phyloP scores from a whole-genome alignment of 2,797 vertebrate genomes.

The Phalanger gymnotis region DNA sequence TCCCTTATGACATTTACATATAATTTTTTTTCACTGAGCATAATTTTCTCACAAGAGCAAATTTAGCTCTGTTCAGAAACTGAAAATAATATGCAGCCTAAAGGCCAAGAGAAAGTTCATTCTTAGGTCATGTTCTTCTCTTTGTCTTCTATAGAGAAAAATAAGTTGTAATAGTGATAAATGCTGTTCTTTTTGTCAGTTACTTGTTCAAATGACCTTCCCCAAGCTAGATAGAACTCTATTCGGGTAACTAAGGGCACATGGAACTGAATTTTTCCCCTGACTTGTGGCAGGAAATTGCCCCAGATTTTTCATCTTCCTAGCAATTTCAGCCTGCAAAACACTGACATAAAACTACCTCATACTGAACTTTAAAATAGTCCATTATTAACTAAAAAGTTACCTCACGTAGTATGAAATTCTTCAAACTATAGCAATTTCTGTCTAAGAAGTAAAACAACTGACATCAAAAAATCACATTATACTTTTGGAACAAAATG shows the following conservation, averaged over 20 bases:
- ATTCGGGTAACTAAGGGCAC: neutral
- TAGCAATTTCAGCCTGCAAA: conserved; percentile 46
- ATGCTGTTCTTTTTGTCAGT: conserved; percentile 20
- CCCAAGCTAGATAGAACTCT: conserved; percentile 9
- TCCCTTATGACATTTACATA: conserved; percentile 1
- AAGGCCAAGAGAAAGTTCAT: neutral
- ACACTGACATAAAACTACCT: conserved; percentile 3
- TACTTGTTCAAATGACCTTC: conserved; percentile 40
- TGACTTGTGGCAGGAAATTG: conserved; percentile 47
- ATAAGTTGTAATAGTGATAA: neutral
- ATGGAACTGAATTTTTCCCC: neutral
- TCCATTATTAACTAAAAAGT: conserved; percentile 1
- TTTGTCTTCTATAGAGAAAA: too few relatives aligned
- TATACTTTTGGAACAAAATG: neutral
- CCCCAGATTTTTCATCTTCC: conserved; percentile 23
- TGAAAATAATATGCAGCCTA: conserved; percentile 12
- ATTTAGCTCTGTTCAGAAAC: neutral
- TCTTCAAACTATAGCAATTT: conserved; percentile 3
- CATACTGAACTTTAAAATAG: conserved; percentile 39
- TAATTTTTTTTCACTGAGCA: neutral
- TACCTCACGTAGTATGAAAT: neutral
- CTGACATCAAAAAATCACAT: neutral
- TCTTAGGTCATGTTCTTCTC: too few relatives aligned
- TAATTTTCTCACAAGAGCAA: neutral
- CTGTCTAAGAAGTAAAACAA: conserved; percentile 18